Conservation (phyloP, 2,113 vertebrate species). For the Pantherophis guttatus region DNA sequence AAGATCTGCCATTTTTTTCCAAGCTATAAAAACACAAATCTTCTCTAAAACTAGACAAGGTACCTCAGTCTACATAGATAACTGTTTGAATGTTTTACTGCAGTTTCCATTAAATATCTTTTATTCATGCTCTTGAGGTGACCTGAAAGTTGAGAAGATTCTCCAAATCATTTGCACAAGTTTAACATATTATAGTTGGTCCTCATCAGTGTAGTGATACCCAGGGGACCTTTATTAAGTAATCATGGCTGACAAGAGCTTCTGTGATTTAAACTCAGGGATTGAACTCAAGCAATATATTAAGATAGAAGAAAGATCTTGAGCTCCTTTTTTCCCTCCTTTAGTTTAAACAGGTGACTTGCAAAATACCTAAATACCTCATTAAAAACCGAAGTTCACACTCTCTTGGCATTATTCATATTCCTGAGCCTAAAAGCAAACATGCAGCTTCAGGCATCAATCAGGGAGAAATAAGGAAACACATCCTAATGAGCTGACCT, state of each 20-base stretch:
- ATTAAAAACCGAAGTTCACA: not conserved
- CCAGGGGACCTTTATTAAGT: too few relatives aligned
- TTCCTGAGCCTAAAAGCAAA: not conserved
- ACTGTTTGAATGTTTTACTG: not conserved
- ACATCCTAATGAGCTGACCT: not conserved
- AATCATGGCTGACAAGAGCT: too few relatives aligned
- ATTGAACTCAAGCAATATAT: not conserved
- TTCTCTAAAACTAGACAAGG: not conserved
- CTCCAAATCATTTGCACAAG: not conserved
- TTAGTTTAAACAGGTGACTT: not conserved
- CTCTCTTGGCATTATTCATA: not conserved
- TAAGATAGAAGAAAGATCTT: not conserved
- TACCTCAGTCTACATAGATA: not conserved
- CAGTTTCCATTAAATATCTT: too few relatives aligned
- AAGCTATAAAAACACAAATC: not conserved
- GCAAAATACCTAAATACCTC: not conserved
- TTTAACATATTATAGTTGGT: not conserved
- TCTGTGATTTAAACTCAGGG: not conserved
- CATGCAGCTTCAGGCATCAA: not conserved
- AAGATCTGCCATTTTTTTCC: not conserved
- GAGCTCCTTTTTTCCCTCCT: not conserved
- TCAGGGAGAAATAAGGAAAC: not conserved
- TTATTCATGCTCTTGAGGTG: not conserved
- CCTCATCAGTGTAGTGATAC: not conserved
- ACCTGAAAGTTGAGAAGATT: not conserved